Base-by-base conservation (phyloP, 2,888 invertebrate species). In the Drosophila peninsularis region DNA sequence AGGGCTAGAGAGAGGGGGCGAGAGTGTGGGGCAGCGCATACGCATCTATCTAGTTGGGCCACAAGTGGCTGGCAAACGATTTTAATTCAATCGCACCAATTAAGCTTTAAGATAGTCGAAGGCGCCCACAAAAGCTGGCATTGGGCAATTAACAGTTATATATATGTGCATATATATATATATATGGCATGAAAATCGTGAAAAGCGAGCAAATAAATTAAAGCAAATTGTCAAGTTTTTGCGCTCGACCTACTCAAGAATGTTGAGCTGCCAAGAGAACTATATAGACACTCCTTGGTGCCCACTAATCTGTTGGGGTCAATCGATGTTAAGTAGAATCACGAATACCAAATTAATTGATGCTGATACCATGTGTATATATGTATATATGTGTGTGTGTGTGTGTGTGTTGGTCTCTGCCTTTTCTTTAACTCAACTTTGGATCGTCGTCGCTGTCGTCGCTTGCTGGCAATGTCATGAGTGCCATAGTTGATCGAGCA, bases 321-420 rank as follows among this genome's bases (percentile, higher is more conserved):
- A 93, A 93, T 92, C 93, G 92, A 93, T 92, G 93, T 93, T 93
- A 93, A 93, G 92, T 93, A 92, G 92, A 93, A 93, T 92, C 93
- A 93, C 93, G 93, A 92, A 93, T 92, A 92, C 91, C 91, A 91
- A 92, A 90, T 90, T 91, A 92, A 91, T 91, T 92, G 92, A 89
- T 90, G 91, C 82, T 90, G 90, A 90, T 91, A 91, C 52, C 52
- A 52, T 36, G 27, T 19, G 13, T 13, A n/a, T 9, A 45, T 2
- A 27, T 24, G 14, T 5, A 19, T 30, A 21, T 88, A 84, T 78
- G 79, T 11, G 5, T 50, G 1, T n/a, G 11, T n/a, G n/a, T 6
- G 17, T 17, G 27, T 19, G 19, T 30, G 30, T 19, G 13, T 53
- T 58, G 53, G 54, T 50, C 17, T 45, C 41, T 39, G 39, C 19